Conservation (phyloP, 2,113 vertebrate genomes). For the Orycteropus afer region DNA sequence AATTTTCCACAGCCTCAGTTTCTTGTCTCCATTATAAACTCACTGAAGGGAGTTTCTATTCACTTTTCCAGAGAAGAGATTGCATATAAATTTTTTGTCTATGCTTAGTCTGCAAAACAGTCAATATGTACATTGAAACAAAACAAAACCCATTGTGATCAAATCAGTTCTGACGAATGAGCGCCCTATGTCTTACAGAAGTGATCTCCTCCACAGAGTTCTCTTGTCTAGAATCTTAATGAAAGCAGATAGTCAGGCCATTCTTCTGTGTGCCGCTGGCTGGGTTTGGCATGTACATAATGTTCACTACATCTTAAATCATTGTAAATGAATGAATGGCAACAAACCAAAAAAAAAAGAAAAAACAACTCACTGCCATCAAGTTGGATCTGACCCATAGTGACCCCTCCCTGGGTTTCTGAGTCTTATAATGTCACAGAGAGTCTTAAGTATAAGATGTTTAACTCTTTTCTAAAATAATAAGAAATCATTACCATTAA, state of each 20-base stretch:
- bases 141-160: background rate
- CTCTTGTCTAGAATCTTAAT: background rate
- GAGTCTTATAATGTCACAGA: background rate
- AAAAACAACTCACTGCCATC: no score
- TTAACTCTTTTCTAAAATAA: background rate
- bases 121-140: background rate
- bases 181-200: background rate
- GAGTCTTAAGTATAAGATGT: background rate
- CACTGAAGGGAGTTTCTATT: background rate
- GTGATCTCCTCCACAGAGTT: background rate
- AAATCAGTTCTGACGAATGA: background rate
- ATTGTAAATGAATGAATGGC: background rate
- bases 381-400: no score
- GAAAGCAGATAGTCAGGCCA: background rate
- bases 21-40: background rate
- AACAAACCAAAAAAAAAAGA: no score
- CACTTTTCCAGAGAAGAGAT: background rate
- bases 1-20: background rate
- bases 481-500: background rate
- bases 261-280: background rate
- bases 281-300: background rate
- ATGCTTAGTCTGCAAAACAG: background rate
- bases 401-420: no score
- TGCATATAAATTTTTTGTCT: background rate
- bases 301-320: background rate